A percentile compares a stretch with the other conserved stretches of the same genome.
These are phyloP conservation scores for Pterophyllum scalare DNA, from an alignment of 2,113 vertebrate species.

Conservation along the genomic window DNA sequence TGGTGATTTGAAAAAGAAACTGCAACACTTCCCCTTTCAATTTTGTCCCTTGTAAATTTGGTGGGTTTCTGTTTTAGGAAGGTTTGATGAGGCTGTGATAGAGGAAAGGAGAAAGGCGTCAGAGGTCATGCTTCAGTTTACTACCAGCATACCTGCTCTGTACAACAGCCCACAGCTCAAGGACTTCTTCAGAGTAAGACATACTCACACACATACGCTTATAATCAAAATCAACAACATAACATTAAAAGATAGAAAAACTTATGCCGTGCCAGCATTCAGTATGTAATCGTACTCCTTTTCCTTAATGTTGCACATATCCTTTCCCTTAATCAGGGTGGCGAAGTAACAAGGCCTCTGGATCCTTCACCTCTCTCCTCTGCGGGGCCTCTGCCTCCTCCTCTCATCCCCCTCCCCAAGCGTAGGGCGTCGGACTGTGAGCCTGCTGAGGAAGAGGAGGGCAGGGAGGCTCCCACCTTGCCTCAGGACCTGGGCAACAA, in stretches of 20 bases:
- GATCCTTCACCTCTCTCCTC: constrained; percentile 69
- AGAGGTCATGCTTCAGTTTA: constrained; percentile 86
- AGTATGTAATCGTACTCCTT: not conserved
- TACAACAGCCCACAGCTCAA: constrained; percentile 93
- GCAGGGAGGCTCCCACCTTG: constrained; percentile 73
- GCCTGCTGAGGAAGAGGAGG: constrained; percentile 79
- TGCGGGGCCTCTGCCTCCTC: constrained; percentile 78
- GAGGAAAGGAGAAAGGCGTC: constrained; percentile 89
- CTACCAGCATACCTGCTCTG: constrained; percentile 86
- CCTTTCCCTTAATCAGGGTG: constrained; percentile 73
- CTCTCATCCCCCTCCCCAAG: constrained; percentile 86
- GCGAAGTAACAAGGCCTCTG: constrained; percentile 81
- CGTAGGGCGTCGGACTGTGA: constrained; percentile 71
- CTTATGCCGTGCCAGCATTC: not conserved
- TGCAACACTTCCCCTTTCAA: not conserved
- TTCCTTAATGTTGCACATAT: too few species aligned
- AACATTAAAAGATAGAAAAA: not conserved
- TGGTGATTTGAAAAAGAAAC: not conserved
- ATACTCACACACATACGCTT: not conserved
- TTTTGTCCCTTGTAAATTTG: not conserved
- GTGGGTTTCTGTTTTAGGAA: constrained; percentile 75
- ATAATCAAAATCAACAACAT: not conserved
- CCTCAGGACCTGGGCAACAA: constrained; percentile 81
- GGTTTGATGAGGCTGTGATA: constrained; percentile 89
- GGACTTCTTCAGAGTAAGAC: constrained; percentile 88